Percentiles rank a stretch among this genome's conserved stretches.
Evolutionary conservation across 2,113 vertebrate species (phyloP).

Genomic region (Passer domesticus): DNA sequence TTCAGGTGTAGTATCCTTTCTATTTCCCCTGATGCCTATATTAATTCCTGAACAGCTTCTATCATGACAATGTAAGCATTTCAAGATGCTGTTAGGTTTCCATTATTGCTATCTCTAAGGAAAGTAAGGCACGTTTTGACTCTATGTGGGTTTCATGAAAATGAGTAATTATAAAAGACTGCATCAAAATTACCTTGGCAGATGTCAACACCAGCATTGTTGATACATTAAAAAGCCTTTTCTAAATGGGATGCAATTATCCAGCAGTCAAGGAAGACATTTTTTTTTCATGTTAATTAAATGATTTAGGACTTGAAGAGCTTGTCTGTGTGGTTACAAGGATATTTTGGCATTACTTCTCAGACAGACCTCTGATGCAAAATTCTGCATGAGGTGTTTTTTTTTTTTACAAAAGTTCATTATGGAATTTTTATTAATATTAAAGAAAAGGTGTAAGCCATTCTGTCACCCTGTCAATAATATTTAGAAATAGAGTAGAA

Average conservation of each 20-base stretch:
- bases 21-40: slow-evolving; percentile 19
- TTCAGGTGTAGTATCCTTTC: slow-evolving; percentile 31
- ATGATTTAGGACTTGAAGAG: neutral
- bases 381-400: neutral
- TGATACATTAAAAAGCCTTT: slow-evolving; percentile 28
- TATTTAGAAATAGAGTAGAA: neutral
- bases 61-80: slow-evolving; percentile 10
- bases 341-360: neutral
- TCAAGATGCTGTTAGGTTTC: slow-evolving; percentile 30
- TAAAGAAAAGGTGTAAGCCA: neutral
- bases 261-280: neutral
- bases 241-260: slow-evolving; percentile 20
- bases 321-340: neutral
- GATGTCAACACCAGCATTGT: slow-evolving; percentile 27
- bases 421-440: neutral
- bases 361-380: neutral
- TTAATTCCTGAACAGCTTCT: slow-evolving; percentile 40
- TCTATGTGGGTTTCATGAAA: slow-evolving; percentile 1
- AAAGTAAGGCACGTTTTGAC: neutral
- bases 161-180: slow-evolving; percentile 35
- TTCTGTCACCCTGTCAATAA: neutral
- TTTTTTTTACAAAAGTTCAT: neutral
- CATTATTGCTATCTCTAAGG: slow-evolving; percentile 13
- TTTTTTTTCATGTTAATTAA: neutral
- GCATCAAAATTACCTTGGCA: slow-evolving; percentile 38